Evolutionary conservation across 2,888 invertebrate genomes (phyloP).

Genomic region (Steinernema scapterisci): DNA sequence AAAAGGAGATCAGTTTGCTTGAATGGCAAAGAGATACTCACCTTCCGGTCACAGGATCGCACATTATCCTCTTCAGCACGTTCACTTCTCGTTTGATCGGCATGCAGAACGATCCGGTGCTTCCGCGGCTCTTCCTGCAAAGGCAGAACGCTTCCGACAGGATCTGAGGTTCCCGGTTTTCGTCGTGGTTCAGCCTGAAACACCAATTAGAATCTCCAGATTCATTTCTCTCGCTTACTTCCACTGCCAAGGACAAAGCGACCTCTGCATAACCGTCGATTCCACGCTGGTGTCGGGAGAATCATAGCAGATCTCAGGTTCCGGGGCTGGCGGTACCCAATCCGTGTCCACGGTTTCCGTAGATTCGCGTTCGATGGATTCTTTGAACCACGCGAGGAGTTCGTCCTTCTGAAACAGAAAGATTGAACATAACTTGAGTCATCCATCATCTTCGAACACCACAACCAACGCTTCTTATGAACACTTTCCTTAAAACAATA

Average conservation of each 20-base stretch:
- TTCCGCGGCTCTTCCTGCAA: conserved; percentile 59
- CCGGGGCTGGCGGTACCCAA: conserved; percentile 20
- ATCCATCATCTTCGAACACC: too few species aligned
- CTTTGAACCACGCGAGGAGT: conserved; percentile 17
- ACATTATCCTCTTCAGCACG: conserved; percentile 51
- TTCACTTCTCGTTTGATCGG: conserved; percentile 60
- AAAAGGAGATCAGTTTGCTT: not conserved
- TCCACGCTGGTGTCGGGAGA: conserved; percentile 32
- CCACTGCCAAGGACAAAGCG: conserved; percentile 60
- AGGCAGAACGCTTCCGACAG: conserved; percentile 60
- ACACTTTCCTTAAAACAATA: too few species aligned
- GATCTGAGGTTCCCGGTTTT: conserved; percentile 61
- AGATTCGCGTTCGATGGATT: not conserved
- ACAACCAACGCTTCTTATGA: too few species aligned
- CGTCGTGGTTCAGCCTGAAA: conserved; percentile 59
- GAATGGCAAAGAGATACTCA: conserved; percentile 40
- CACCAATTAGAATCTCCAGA: not conserved
- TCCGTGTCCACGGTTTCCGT: conserved; percentile 25
- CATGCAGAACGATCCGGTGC: conserved; percentile 47
- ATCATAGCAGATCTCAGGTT: conserved; percentile 7
- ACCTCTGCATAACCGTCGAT: conserved; percentile 55
- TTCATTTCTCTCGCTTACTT: not conserved
- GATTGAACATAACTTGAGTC: too few species aligned
- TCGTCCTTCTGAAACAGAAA: conserved; percentile 12
- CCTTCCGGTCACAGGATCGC: conserved; percentile 48